Evolutionary conservation across 2,888 invertebrate genomes (phyloP).

Genomic region (Hecatera dysodea): DNA sequence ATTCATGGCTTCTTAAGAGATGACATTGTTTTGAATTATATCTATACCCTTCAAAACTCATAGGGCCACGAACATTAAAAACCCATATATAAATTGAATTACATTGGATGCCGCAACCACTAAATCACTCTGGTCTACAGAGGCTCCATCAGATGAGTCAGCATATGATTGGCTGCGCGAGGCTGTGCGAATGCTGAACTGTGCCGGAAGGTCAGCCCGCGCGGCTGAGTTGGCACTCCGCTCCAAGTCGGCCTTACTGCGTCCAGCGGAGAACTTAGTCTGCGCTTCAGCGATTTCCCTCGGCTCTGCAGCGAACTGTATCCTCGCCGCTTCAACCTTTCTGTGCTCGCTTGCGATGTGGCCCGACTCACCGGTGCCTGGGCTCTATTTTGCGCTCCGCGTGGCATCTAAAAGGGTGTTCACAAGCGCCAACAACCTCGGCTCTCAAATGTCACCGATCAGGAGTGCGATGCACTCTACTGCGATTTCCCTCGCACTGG

Average conservation of each 20-base stretch:
- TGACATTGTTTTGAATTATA: background rate
- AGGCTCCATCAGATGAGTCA: background rate
- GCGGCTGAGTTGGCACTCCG: background rate
- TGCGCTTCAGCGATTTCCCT: slow-evolving; percentile 18
- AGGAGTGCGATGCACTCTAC: background rate
- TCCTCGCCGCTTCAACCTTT: background rate
- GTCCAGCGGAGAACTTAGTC: slow-evolving; percentile 23
- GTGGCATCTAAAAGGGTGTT: slow-evolving; percentile 2
- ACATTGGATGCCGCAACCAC: background rate
- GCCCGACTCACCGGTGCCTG: slow-evolving; percentile 14
- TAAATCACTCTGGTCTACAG: slow-evolving; percentile 32
- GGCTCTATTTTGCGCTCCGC: slow-evolving; percentile 9
- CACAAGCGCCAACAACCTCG: background rate
- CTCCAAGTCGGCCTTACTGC: slow-evolving; percentile 15
- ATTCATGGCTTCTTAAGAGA: background rate
- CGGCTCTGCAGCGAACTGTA: slow-evolving; percentile 30
- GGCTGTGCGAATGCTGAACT: background rate
- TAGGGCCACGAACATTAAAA: background rate
- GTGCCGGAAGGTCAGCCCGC: background rate
- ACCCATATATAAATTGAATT: background rate
- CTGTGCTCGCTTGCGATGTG: background rate
- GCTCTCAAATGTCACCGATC: background rate
- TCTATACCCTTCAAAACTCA: background rate
- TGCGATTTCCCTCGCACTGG: background rate
- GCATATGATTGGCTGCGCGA: slow-evolving; percentile 7